phyloP scores from a whole-genome alignment of 2,113 vertebrate genomes.

The Trogon surrucura region DNA sequence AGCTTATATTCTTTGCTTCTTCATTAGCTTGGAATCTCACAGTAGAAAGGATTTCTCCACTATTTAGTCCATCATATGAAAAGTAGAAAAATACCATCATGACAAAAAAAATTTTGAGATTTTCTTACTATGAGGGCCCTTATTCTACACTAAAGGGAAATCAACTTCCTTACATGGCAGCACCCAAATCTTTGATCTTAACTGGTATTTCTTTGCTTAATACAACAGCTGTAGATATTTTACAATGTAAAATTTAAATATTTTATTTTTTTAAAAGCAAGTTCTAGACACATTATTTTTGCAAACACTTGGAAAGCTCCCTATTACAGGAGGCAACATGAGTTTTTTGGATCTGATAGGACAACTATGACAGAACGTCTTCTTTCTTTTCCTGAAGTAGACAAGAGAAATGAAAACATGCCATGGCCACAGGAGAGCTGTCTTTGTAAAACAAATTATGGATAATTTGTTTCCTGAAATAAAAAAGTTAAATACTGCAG shows the following conservation, averaged over 20 bases:
- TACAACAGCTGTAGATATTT: not conserved
- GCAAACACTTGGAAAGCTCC: not conserved
- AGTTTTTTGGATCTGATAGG: not conserved
- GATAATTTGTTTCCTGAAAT: constrained; percentile 27
- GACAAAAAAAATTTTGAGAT: not conserved
- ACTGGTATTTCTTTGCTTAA: not conserved
- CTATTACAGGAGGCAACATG: not conserved
- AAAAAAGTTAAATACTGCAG: constrained; percentile 4
- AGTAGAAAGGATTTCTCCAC: not conserved
- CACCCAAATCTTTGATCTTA: not conserved
- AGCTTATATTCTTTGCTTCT: not conserved
- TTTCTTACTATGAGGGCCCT: not conserved
- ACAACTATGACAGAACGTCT: not conserved
- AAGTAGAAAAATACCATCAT: not conserved
- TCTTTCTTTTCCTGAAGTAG: constrained; percentile 12
- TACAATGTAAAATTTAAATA: not conserved
- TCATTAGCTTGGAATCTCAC: not conserved
- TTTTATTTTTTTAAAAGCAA: not conserved
- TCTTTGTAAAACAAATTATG: not conserved
- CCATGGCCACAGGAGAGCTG: not conserved
- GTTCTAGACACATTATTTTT: not conserved
- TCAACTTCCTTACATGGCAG: not conserved
- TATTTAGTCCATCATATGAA: not conserved
- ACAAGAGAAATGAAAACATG: not conserved
- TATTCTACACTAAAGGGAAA: not conserved